These are phyloP conservation scores for Eulacestoma nigropectus DNA, from an alignment of 2,113 vertebrate genomes.

Conservation along the genomic window DNA sequence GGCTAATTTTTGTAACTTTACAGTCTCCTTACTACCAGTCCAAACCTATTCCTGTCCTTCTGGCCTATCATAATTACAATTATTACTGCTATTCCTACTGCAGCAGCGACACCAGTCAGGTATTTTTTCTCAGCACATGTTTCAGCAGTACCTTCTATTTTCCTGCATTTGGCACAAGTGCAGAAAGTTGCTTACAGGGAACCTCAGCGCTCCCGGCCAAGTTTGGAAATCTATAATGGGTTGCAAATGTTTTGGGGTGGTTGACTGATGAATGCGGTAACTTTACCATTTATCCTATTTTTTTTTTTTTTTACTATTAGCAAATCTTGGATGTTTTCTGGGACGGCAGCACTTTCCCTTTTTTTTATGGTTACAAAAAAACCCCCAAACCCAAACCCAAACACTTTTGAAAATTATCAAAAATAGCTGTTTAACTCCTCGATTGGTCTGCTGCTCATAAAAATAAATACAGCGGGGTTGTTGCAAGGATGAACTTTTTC, in stretches of 20 bases:
- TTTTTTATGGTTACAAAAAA: neutral
- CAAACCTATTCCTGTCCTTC: neutral
- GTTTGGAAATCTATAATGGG: constrained; percentile 61
- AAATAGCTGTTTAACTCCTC: neutral
- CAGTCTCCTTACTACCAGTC: neutral
- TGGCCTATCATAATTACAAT: neutral
- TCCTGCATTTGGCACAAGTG: constrained; percentile 16
- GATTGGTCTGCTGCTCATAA: neutral
- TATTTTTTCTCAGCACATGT: neutral
- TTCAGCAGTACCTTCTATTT: constrained; percentile 38
- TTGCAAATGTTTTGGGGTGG: constrained; percentile 76
- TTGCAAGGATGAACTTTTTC: neutral
- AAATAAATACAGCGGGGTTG: neutral
- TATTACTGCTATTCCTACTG: neutral
- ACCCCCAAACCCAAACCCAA: neutral
- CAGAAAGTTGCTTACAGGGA: constrained; percentile 29
- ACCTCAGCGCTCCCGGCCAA: constrained; percentile 41
- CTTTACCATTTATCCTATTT: constrained; percentile 56
- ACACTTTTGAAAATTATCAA: neutral
- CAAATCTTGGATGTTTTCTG: constrained; percentile 37
- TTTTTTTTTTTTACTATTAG: constrained; percentile 60
- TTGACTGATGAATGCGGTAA: constrained; percentile 59
- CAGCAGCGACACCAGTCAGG: neutral
- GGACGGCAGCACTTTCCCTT: neutral
- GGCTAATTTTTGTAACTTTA: neutral